Evolutionary conservation across 2,888 invertebrate genomes (phyloP).

Genomic region (Hydroisotoma schaefferi): DNA sequence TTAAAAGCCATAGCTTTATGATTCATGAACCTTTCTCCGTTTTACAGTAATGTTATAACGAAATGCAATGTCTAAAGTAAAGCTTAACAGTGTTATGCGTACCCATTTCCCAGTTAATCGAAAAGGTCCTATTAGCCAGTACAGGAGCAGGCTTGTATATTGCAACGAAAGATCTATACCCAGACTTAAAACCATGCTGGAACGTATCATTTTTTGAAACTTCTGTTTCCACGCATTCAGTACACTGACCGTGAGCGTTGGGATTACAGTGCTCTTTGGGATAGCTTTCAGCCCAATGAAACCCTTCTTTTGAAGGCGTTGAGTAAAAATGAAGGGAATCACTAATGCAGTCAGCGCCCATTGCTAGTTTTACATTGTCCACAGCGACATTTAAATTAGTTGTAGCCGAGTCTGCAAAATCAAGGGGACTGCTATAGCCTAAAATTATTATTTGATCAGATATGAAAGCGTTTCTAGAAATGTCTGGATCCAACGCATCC

Average conservation of each 20-base stretch:
- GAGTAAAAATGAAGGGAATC: constrained; percentile 23
- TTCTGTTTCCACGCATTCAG: not conserved
- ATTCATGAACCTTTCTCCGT: too few relatives aligned
- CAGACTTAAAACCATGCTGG: constrained; percentile 11
- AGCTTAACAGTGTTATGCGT: not conserved
- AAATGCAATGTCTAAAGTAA: too few relatives aligned
- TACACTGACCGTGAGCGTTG: not conserved
- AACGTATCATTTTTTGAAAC: constrained; percentile 12
- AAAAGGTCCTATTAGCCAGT: not conserved
- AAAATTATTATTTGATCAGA: constrained; percentile 18
- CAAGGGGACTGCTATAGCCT: constrained; percentile 16
- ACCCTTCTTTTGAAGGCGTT: constrained; percentile 19
- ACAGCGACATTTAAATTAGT: constrained; percentile 15
- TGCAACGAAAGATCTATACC: constrained; percentile 10
- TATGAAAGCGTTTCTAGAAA: not conserved
- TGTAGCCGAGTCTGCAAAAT: constrained; percentile 13
- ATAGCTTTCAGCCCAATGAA: constrained; percentile 15
- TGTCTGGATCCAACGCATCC: not conserved
- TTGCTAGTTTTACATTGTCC: constrained; percentile 6
- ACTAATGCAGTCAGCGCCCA: constrained; percentile 7
- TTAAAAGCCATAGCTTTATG: not conserved
- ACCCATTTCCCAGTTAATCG: constrained; percentile 8
- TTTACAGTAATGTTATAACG: too few relatives aligned
- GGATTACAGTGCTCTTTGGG: not conserved
- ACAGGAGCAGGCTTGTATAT: constrained; percentile 11